Evolutionary conservation across 2,113 vertebrate species (phyloP), one percentile per base, ranked within the genome.

Genomic region (Tringa solitaria): DNA sequence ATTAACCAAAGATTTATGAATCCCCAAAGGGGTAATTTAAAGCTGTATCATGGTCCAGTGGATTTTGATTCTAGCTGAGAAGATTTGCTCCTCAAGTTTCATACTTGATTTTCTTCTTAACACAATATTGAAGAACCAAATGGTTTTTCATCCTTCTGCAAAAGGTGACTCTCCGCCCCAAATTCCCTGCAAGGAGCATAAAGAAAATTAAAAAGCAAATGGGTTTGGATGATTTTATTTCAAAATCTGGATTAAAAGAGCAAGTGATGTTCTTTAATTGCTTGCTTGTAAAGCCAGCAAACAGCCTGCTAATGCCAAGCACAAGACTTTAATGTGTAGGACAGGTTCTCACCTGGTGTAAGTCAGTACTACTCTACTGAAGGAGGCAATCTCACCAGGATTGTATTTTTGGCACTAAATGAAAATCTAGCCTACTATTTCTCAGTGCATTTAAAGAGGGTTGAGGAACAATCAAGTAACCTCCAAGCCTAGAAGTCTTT

Each of bases 1-100:
- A 95, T 95, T 91, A 85, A 87, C 46, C 14, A 24, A 72, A 85
- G 63, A 95, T 84, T 84, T 92, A 90, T 84, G 39, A 93, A 92
- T 46, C 14, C 22, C 43, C 43, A 39, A 77, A 64, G 19, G 76
- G 39, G 74, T 92, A 67, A 86, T 51, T 94, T 81, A 46, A 92
- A 22, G 20, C 30, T 86, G 9, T 56, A 39, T 73, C 43, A 72
- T 39, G 43, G 41, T 67, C 56, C 46, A 70, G 19, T 53, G 41
- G 41, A 90, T 92, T 95, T 87, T 84, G n/a, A 67, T 79, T 64
- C 63, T 84, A 67, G 61, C 30, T 72, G 68, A 81, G 56, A 88
- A 90, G 77, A 77, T 63, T 50, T 84, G 2, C 14, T 89, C 64
- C 39, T 89, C 18, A 82, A 64, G 43, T 91, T 93, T 83, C 50